phyloP scores from a whole-genome alignment of 1,140 invertebrate species.

The Heliconius eleuchia region DNA sequence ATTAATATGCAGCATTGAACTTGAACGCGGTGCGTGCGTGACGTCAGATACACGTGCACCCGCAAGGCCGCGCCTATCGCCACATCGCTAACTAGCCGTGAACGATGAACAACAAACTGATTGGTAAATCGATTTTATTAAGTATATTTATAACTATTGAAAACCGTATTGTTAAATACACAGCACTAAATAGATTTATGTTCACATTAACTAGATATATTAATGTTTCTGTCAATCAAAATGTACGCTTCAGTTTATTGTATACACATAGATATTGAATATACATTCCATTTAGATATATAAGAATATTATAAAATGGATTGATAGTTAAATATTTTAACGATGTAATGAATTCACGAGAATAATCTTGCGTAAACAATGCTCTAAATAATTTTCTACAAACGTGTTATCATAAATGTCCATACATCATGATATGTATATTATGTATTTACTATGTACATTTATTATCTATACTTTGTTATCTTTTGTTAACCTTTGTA shows the following conservation, averaged over 20 bases:
- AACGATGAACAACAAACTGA: slow-evolving; percentile 38
- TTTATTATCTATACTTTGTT: neutral
- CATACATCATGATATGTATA: no score
- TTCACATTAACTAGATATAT: neutral
- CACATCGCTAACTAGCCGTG: slow-evolving; percentile 47
- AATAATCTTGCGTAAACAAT: no score
- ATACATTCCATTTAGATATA: no score
- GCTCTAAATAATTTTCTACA: neutral
- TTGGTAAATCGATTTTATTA: slow-evolving; percentile 35
- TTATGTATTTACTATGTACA: neutral
- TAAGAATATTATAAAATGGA: no score
- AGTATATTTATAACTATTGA: neutral
- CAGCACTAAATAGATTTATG: neutral
- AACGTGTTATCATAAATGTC: neutral
- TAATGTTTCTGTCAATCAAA: neutral
- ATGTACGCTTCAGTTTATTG: neutral
- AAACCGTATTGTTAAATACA: neutral
- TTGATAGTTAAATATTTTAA: no score
- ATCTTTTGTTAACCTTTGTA: neutral
- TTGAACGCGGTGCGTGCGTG: slow-evolving; percentile 71
- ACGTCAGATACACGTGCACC: slow-evolving; percentile 65
- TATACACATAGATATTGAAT: no score
- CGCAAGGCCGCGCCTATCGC: slow-evolving; percentile 65
- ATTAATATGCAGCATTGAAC: slow-evolving; percentile 78
- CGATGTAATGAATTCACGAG: no score